A percentile compares a stretch with the other conserved stretches of the same genome.
phyloP scores from a whole-genome alignment of 1,140 invertebrate species.

The Teleogryllus occipitalis region DNA sequence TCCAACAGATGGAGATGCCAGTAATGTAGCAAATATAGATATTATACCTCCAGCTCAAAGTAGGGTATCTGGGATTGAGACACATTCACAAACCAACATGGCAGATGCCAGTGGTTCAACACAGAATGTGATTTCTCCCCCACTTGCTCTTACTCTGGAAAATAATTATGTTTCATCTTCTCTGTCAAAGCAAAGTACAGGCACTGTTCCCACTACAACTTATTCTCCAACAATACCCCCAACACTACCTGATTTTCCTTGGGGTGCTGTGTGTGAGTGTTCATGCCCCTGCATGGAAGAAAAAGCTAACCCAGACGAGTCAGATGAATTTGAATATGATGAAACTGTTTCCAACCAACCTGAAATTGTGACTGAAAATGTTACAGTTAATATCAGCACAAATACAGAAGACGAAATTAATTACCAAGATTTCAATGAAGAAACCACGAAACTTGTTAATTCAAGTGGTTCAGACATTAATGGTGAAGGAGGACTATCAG shows the following conservation, averaged over 20 bases:
- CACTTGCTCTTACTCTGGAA: constrained; percentile 12
- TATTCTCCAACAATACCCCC: constrained; percentile 9
- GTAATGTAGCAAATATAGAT: constrained; percentile 46
- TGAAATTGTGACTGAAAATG: constrained; percentile 23
- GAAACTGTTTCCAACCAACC: neutral
- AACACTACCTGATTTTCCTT: constrained; percentile 13
- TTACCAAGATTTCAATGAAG: constrained; percentile 7
- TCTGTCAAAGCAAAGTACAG: neutral
- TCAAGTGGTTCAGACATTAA: neutral
- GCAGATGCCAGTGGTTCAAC: neutral
- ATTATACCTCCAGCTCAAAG: constrained; percentile 38
- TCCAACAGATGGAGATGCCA: constrained; percentile 47
- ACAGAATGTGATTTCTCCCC: constrained; percentile 15
- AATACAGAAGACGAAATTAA: neutral
- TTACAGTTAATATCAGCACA: constrained; percentile 13
- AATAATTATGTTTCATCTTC: neutral
- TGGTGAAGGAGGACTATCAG: neutral
- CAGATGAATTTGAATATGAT: constrained; percentile 15
- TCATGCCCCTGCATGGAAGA: constrained; percentile 54
- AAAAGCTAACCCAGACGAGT: constrained; percentile 11
- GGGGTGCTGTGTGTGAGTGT: constrained; percentile 50
- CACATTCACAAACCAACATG: neutral
- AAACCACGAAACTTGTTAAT: neutral
- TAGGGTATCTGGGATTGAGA: neutral
- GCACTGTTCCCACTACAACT: neutral